Percentiles rank a stretch among this genome's conserved stretches.
These are phyloP conservation scores for Galerucella nymphaeae DNA, from an alignment of 2,888 invertebrate species.

Conservation along the genomic window DNA sequence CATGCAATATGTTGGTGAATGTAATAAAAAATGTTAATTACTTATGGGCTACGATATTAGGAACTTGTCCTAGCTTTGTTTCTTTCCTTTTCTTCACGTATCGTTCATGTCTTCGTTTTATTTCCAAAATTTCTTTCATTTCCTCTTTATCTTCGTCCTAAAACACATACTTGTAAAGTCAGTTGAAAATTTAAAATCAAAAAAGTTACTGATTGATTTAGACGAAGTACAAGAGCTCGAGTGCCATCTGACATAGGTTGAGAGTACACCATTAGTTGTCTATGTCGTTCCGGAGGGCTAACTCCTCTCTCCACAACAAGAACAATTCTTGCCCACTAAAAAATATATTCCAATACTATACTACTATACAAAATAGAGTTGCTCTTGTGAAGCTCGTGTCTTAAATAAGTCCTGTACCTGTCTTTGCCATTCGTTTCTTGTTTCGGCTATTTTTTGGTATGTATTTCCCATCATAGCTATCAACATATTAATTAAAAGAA, in stretches of 20 bases:
- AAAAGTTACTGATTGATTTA: constrained; percentile 83
- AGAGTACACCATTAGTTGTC: constrained; percentile 90
- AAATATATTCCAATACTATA: constrained; percentile 29
- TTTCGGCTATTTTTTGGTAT: constrained; percentile 97
- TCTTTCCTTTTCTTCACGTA: constrained; percentile 77
- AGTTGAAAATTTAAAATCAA: too few species aligned
- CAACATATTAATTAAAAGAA: constrained; percentile 95
- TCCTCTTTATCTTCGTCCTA: constrained; percentile 94
- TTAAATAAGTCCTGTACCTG: constrained; percentile 67
- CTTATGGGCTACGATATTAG: constrained; percentile 3
- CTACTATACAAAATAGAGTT: too few species aligned
- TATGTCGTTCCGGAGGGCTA: constrained; percentile 85
- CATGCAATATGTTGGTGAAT: too few species aligned
- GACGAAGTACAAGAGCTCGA: constrained; percentile 85
- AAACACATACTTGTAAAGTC: constrained; percentile 52
- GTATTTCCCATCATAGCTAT: constrained; percentile 99
- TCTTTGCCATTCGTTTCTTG: constrained; percentile 97
- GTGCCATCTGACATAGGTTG: constrained; percentile 93
- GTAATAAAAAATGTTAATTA: neutral
- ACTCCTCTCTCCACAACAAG: constrained; percentile 97
- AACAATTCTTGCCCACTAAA: constrained; percentile 96
- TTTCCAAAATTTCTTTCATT: constrained; percentile 92
- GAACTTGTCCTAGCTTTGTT: constrained; percentile 16
- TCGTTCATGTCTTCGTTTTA: constrained; percentile 86
- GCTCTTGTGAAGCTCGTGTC: too few species aligned